phyloP scores from a whole-genome alignment of 2,797 vertebrate species.

The Heterohyrax brucei region DNA sequence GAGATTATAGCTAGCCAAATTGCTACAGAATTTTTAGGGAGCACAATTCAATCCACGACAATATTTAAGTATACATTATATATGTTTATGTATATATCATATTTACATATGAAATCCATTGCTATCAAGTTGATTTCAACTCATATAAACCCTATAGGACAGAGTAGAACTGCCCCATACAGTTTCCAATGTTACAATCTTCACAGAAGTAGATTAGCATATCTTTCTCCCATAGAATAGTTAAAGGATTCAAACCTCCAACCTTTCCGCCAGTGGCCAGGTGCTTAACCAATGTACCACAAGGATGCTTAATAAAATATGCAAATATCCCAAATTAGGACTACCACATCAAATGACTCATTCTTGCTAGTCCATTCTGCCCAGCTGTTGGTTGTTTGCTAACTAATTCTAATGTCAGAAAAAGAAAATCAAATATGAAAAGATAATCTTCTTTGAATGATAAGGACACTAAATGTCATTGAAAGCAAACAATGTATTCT shows the following conservation, averaged over 20 bases:
- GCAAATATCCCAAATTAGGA: neutral
- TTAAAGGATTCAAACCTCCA: neutral
- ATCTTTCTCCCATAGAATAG: neutral
- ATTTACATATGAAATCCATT: neutral
- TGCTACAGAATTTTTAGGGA: too few species aligned
- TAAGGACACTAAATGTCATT: neutral
- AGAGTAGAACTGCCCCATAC: neutral
- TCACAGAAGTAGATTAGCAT: neutral
- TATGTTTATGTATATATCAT: neutral
- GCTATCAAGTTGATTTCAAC: neutral
- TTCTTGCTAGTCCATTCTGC: neutral
- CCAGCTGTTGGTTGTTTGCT: neutral
- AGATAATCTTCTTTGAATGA: conserved; percentile 32
- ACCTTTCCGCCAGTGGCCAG: neutral
- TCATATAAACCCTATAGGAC: neutral
- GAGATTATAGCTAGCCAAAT: too few species aligned
- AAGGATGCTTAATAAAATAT: neutral
- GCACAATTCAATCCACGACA: too few species aligned
- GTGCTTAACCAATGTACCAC: neutral
- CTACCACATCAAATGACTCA: neutral
- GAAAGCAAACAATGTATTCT: neutral
- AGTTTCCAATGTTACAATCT: neutral
- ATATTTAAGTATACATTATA: neutral
- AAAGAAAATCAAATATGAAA: neutral
- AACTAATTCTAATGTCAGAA: conserved; percentile 27